Evolutionary conservation across 2,113 vertebrate species (phyloP).

Genomic region (Notarius quadriscutis): DNA sequence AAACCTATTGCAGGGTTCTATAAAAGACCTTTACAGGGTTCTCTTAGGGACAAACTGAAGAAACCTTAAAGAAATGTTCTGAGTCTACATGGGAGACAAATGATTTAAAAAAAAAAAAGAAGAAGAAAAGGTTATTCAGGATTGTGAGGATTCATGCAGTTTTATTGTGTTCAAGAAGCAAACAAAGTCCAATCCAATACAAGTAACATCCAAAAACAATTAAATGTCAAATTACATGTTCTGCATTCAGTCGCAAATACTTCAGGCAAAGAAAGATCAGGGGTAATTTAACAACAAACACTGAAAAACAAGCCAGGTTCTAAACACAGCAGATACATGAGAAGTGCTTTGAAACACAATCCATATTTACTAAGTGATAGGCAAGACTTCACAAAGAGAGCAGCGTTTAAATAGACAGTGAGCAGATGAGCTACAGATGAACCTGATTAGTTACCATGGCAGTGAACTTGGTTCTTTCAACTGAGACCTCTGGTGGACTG

Average conservation of each 20-base stretch:
- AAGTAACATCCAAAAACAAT: background rate
- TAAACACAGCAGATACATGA: background rate
- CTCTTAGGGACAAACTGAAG: background rate
- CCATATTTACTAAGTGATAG: background rate
- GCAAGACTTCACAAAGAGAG: background rate
- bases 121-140: background rate
- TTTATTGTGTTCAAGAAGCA: background rate
- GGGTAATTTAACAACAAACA: background rate
- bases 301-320: background rate
- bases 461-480: background rate
- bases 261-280: background rate
- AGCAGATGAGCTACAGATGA: conserved; percentile 8
- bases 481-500: background rate
- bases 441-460: background rate
- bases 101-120: background rate
- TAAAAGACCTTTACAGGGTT: background rate
- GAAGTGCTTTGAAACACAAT: background rate
- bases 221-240: conserved; percentile 4
- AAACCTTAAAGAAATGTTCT: background rate
- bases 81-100: background rate
- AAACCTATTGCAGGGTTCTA: background rate
- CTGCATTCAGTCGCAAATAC: background rate
- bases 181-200: background rate
- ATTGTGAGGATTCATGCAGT: background rate
- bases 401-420: background rate